Conservation (phyloP, 2,797 vertebrate species). For the Apogon talboti region DNA sequence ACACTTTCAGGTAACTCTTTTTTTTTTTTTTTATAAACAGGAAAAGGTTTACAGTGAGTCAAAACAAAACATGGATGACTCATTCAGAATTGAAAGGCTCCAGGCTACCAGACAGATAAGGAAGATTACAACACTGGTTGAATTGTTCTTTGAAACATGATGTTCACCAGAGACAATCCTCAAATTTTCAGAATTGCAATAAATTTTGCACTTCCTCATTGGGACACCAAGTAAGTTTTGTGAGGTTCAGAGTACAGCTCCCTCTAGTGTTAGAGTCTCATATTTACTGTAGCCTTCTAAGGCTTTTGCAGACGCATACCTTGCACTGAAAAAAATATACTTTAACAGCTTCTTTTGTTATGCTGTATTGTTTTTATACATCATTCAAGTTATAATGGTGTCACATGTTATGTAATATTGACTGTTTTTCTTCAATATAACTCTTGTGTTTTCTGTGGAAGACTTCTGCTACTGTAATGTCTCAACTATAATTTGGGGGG, state of each 20-base stretch:
- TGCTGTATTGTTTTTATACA: no score
- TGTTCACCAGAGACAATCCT: slow-evolving; percentile 3
- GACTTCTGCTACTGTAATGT: no score
- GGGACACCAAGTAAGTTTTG: background rate
- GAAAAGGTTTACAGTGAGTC: background rate
- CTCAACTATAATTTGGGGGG: no score
- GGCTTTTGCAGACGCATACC: no score
- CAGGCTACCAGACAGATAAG: slow-evolving; percentile 6
- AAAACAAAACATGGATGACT: background rate
- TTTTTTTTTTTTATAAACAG: no score
- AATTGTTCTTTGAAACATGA: slow-evolving; percentile 16
- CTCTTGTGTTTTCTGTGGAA: no score
- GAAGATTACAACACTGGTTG: background rate
- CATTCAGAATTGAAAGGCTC: background rate
- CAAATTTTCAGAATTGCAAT: background rate
- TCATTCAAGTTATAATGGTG: no score
- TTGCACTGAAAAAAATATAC: background rate
- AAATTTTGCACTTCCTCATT: slow-evolving; percentile 35
- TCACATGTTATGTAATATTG: no score
- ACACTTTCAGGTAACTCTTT: slow-evolving; percentile 13
- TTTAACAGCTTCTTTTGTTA: background rate
- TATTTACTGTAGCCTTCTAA: background rate
- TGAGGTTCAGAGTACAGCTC: slow-evolving; percentile 16
- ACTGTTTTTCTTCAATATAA: no score
- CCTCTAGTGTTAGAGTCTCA: slow-evolving; percentile 23